These are phyloP conservation scores for Calephelis nemesis DNA, from an alignment of 1,140 invertebrate species.

Conservation along the genomic window DNA sequence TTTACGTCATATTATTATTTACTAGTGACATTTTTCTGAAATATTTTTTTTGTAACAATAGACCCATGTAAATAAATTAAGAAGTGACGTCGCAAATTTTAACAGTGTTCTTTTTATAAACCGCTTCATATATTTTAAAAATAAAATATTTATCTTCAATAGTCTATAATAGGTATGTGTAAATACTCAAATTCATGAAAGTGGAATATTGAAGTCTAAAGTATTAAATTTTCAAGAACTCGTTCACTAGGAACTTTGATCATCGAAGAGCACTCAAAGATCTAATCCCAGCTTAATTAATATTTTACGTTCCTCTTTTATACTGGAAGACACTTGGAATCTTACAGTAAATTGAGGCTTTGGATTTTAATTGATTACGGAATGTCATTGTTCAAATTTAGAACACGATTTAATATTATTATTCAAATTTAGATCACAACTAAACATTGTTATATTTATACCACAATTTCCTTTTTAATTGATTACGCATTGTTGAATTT, in stretches of 20 bases:
- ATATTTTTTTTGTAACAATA: no score
- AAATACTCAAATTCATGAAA: slow-evolving; percentile 25
- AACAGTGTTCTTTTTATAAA: no score
- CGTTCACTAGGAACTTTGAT: slow-evolving; percentile 31
- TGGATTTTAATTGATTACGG: background rate
- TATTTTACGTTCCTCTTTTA: slow-evolving; percentile 23
- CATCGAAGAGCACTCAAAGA: slow-evolving; percentile 33
- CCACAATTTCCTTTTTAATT: background rate
- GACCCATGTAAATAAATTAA: no score
- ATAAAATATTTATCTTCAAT: no score
- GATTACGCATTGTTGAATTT: background rate
- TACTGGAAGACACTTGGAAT: slow-evolving; percentile 10
- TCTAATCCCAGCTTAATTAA: slow-evolving; percentile 39
- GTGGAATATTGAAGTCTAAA: slow-evolving; percentile 31
- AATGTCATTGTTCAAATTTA: no score
- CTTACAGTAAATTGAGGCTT: slow-evolving; percentile 7
- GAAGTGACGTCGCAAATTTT: no score
- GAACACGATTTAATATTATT: no score
- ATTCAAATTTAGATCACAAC: no score
- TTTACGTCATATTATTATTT: no score
- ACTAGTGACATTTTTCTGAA: no score
- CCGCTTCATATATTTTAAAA: no score
- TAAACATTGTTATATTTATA: no score
- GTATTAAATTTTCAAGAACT: slow-evolving; percentile 42
- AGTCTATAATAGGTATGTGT: slow-evolving; percentile 7